Base-by-base conservation (phyloP, 2,888 invertebrate species). In the Xestoiulus laeticollis region DNA sequence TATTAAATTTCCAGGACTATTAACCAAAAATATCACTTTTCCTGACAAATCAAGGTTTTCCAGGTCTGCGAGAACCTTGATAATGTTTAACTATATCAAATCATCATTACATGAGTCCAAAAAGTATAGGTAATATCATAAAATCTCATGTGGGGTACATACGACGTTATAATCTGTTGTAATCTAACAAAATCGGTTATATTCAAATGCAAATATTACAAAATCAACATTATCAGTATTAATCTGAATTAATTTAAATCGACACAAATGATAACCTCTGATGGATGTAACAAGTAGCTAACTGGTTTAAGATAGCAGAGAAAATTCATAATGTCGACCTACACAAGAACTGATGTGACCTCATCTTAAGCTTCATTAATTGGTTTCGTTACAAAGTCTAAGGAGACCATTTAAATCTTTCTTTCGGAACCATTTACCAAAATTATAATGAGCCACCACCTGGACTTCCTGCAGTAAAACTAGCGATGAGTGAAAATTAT, bases 381-480 rank as follows among this genome's bases (percentile, higher is more conserved):
- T 68, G 22, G n/a, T 26, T 68, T n/a, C 68, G 5, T 10, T 68
- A 68, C 1, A 26, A 26, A 10, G 26, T 68, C 22, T 1, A 48
- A 16, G 48, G 48, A 26, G 68, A 68, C 10, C 26, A 38, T 68
- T 26, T 68, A 68, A 22, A n/a, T 22, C 10, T 68, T 22, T 68
- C 68, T 26, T 68, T 68, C 26, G 68, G 22, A 68, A 22, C 26
- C 68, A 22, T 68, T 38, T 22, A 22, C 8, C 10, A 26, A 68
- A 4, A 68, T 68, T 10, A 68, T 68, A 68, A 68, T 26, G 68
- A 68, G 26, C 68, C 53, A 68, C 68, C 68, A 68, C 68, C 68
- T 68, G 68, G 10, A 68, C 68, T 68, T 68, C 68, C 68, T 68
- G 68, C 68, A 68, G 68, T 68, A 68, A 68, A 68, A 68, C 68